Base-by-base conservation (phyloP, 2,113 vertebrate species). In the Thalassoma bifasciatum region DNA sequence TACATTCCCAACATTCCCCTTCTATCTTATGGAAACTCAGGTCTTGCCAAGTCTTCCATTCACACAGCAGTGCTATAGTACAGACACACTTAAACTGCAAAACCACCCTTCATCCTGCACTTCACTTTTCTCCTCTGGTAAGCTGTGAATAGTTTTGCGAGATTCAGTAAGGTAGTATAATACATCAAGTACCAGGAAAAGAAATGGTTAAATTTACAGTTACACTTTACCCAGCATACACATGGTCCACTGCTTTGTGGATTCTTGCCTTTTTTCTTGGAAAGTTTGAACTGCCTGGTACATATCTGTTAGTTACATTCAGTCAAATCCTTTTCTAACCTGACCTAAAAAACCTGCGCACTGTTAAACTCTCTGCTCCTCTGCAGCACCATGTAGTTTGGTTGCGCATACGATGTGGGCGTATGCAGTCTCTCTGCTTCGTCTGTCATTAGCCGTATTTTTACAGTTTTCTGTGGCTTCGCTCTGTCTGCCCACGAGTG, bases 1-100 rank as follows among this genome's bases (percentile, higher is more conserved):
- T 82, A 92, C 89, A 94, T 94, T 91, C 88, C 86, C 93, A 65
- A 1, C 90, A 89, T 95, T 95, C 82, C 79, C 83, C 36, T 69
- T 83, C 80, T 89, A 49, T 63, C 21, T 73, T 77, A 87, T 91
- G 88, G 83, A 94, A 87, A 85, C 85, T 57, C 82, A 92, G 91
- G 89, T 81, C 13, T 1, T 79, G 83, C 75, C 10, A 13, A 62
- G 51, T 60, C 30, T 74, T 47, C 51, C 40, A 66, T 9, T 56
- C 23, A 50, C 26, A 21, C 21, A 34, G 24, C 57, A 62, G 44
- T 42, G 34, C 34, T 64, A 61, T 66, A 22, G 10, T 70, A 52
- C 62, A 54, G 44, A 10, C 24, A 40, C 19, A 23, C 12, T 59
- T 6, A 6, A 5, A 23, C 38, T 2, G 2, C 11, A 54, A 8